Percentiles rank a stretch among this genome's conserved stretches.
Evolutionary conservation across 2,888 invertebrate genomes (phyloP).

Genomic region (Sarcophaga carnaria): DNA sequence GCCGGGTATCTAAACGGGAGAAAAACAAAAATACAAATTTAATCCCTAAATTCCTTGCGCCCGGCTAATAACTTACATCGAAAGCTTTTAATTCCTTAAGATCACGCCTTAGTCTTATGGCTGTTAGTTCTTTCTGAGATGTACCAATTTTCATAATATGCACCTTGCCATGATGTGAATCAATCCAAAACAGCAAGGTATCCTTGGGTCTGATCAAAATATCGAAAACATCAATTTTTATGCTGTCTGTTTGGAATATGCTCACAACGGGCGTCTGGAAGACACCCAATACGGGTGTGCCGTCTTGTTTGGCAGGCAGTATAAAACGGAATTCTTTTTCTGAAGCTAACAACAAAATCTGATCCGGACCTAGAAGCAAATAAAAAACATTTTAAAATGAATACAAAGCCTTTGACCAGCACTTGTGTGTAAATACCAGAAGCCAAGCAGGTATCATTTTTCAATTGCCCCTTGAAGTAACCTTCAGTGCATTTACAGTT

Average conservation of each 20-base stretch:
- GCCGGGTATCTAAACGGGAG: conserved; percentile 81
- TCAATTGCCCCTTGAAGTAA: conserved; percentile 83
- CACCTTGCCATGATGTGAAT: conserved; percentile 81
- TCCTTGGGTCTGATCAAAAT: conserved; percentile 84
- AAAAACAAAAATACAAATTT: background rate
- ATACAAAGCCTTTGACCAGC: too few species aligned
- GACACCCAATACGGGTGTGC: conserved; percentile 84
- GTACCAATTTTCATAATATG: conserved; percentile 81
- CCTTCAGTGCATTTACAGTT: conserved; percentile 87
- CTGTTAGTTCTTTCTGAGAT: conserved; percentile 76
- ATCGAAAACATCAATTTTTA: conserved; percentile 85
- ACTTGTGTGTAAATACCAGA: conserved; percentile 71
- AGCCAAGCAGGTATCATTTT: conserved; percentile 84
- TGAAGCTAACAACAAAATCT: conserved; percentile 80
- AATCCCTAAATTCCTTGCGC: too few species aligned
- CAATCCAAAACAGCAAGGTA: conserved; percentile 81
- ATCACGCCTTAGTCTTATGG: conserved; percentile 76
- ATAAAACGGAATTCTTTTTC: conserved; percentile 82
- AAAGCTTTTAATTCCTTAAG: conserved; percentile 79
- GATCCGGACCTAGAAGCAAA: conserved; percentile 75
- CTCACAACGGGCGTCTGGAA: conserved; percentile 85
- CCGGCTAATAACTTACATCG: conserved; percentile 74
- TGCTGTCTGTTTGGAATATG: conserved; percentile 86
- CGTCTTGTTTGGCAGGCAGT: conserved; percentile 79
- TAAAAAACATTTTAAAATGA: too few species aligned